A percentile compares a stretch with the other conserved stretches of the same genome.
Evolutionary conservation across 2,113 vertebrate species (phyloP).

Genomic region (Siniperca chuatsi): DNA sequence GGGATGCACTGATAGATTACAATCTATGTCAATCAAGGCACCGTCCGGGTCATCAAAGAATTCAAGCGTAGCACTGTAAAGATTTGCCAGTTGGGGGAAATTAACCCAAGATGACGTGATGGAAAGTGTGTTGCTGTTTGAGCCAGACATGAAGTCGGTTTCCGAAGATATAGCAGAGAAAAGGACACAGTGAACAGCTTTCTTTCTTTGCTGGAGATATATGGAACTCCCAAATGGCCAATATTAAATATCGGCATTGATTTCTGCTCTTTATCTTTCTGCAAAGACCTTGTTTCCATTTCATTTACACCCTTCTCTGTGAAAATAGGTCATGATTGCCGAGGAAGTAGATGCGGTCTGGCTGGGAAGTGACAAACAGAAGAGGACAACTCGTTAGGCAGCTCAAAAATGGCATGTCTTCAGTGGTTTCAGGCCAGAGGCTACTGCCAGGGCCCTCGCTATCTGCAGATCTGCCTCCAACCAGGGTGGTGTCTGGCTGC

Average conservation of each 20-base stretch:
- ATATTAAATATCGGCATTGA: neutral
- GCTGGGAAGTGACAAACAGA: conserved; percentile 30
- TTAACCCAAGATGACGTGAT: conserved; percentile 3
- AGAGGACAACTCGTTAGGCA: conserved; percentile 49
- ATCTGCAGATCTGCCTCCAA: conserved; percentile 61
- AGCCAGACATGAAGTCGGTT: neutral
- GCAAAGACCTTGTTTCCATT: neutral
- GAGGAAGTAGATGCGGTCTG: conserved; percentile 6
- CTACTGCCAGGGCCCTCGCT: conserved; percentile 39
- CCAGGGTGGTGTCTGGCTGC: conserved; percentile 36
- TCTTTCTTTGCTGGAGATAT: neutral
- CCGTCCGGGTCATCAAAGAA: conserved; percentile 33
- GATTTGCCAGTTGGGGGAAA: conserved; percentile 39
- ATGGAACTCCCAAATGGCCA: neutral
- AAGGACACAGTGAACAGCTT: neutral
- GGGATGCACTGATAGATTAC: conserved; percentile 42
- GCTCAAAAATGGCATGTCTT: conserved; percentile 52
- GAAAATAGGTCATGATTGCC: conserved; percentile 57
- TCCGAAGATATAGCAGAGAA: neutral
- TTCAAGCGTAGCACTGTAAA: conserved; percentile 7
- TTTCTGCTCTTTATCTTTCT: neutral
- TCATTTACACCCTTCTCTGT: conserved; percentile 12
- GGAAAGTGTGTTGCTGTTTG: neutral
- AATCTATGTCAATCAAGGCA: conserved; percentile 48
- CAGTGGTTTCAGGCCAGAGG: conserved; percentile 55